These are phyloP conservation scores for Isurus oxyrinchus DNA, from an alignment of 2,113 vertebrate species.

Conservation along the genomic window DNA sequence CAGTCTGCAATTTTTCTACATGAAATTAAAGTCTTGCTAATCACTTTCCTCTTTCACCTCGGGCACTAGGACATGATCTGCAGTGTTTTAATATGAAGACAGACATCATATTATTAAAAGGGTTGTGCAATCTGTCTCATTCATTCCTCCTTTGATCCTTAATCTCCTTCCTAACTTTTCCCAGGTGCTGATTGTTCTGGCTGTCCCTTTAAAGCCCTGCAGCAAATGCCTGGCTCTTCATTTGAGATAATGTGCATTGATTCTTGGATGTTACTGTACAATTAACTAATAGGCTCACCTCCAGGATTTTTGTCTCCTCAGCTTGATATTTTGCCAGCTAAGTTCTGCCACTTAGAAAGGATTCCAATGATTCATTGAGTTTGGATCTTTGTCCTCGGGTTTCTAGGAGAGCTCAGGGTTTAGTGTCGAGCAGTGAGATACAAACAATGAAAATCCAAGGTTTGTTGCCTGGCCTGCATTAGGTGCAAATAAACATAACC, in stretches of 20 bases:
- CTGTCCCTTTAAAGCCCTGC: not conserved
- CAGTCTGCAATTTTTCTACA: not conserved
- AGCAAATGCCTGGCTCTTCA: not conserved
- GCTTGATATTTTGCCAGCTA: not conserved
- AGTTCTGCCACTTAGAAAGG: not conserved
- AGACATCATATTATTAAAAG: not conserved
- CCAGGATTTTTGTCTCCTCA: not conserved
- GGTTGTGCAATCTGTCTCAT: not conserved
- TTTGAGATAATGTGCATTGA: not conserved
- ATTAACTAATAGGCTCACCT: not conserved
- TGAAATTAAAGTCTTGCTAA: not conserved
- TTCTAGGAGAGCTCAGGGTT: not conserved
- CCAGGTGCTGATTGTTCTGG: not conserved
- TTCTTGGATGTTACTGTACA: not conserved
- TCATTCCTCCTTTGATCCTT: slow-evolving; percentile 23
- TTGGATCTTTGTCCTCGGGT: not conserved
- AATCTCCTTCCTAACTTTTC: slow-evolving; percentile 23
- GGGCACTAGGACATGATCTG: not conserved
- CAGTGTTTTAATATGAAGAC: not conserved
- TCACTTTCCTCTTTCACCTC: not conserved
- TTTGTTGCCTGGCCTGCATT: not conserved
- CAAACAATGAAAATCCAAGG: not conserved
- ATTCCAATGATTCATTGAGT: not conserved
- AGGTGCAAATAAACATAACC: too few relatives aligned
- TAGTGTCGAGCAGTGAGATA: not conserved